Conservation (phyloP, 1,140 invertebrate genomes). For the Megathymus violae region DNA sequence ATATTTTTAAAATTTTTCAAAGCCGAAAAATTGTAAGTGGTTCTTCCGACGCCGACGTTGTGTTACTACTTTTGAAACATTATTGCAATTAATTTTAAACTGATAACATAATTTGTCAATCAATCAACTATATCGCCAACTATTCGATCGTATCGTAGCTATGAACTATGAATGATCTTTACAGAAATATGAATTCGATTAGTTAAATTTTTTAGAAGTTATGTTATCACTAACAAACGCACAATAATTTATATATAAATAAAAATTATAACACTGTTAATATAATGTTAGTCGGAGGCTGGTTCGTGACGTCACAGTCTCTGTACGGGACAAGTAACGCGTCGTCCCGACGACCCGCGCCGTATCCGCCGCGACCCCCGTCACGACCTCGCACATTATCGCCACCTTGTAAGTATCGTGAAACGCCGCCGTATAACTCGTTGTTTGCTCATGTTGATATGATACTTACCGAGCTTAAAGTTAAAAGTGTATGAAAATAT, state of each 20-base stretch:
- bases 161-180: background rate
- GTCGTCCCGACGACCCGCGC: constrained; percentile 70
- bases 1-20: no score
- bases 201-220: background rate
- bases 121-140: no score
- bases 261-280: background rate
- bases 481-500: background rate
- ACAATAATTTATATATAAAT: no score
- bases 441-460: constrained; percentile 15
- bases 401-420: constrained; percentile 69
- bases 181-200: no score
- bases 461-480: constrained; percentile 23
- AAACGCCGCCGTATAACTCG: no score
- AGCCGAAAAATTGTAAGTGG: no score
- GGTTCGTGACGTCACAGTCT: constrained; percentile 80
- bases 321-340: constrained; percentile 72
- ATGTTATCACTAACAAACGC: no score
- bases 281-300: constrained; percentile 74
- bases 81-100: no score
- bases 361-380: constrained; percentile 78
- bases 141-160: no score
- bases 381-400: constrained; percentile 75
- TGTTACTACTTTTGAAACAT: no score
- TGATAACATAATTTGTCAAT: no score
- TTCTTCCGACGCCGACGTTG: no score